phyloP scores from a whole-genome alignment of 1,140 invertebrate genomes.

The Drosophila fuyamai region DNA sequence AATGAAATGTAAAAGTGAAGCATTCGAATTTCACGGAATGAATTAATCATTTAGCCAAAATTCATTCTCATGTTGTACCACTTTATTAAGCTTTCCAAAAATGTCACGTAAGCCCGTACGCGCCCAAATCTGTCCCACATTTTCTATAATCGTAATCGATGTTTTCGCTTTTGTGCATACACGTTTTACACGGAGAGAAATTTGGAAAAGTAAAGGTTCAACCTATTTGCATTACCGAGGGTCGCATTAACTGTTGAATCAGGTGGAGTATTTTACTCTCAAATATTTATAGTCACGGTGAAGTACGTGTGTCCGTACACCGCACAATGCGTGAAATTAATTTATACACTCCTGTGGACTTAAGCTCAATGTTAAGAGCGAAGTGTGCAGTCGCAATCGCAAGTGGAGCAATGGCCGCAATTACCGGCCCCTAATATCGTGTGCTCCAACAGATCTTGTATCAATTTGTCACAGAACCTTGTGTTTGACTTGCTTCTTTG shows the following conservation, averaged over 20 bases:
- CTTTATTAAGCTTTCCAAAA: slow-evolving; percentile 3
- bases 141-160: slow-evolving; percentile 9
- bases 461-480: slow-evolving; percentile 4
- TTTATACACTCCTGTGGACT: slow-evolving; percentile 37
- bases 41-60: neutral
- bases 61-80: neutral
- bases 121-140: slow-evolving; percentile 23
- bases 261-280: slow-evolving; percentile 28
- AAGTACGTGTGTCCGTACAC: no score
- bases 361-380: slow-evolving; percentile 27
- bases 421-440: neutral
- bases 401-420: slow-evolving; percentile 35
- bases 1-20: neutral
- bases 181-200: slow-evolving; percentile 11
- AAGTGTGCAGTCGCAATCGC: slow-evolving; percentile 17
- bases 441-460: slow-evolving; percentile 10
- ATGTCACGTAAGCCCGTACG: slow-evolving; percentile 25
- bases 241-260: slow-evolving; percentile 31
- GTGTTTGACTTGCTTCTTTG: neutral
- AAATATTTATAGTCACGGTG: slow-evolving; percentile 29
- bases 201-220: neutral
- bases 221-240: slow-evolving; percentile 22
- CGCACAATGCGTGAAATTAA: slow-evolving; percentile 40
- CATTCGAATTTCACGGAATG: slow-evolving; percentile 1
- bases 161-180: slow-evolving; percentile 13